Percentiles rank a stretch among this genome's conserved stretches.
Evolutionary conservation across 2,797 vertebrate species (phyloP).

Genomic region (Alauda arvensis): DNA sequence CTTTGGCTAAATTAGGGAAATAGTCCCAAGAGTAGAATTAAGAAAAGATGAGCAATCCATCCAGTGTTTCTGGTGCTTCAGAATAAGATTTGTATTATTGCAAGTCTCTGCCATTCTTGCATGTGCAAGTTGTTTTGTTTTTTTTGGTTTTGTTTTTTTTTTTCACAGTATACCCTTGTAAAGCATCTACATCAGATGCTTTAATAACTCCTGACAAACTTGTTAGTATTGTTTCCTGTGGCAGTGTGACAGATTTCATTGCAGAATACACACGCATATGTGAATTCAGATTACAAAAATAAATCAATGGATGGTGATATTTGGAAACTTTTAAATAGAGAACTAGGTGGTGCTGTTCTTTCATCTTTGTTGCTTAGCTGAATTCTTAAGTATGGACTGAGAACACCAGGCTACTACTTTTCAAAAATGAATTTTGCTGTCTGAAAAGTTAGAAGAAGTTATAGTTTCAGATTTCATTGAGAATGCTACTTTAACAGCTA

Average conservation of each 20-base stretch:
- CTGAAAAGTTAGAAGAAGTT: not conserved
- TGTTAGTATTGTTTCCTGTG: not conserved
- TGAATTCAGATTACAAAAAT: constrained; percentile 33
- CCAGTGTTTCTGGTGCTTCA: not conserved
- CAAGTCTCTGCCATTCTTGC: not conserved
- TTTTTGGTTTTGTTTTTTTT: not conserved
- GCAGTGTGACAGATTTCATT: not conserved
- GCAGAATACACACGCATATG: not conserved
- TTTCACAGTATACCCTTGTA: not conserved
- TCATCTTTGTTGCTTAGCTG: constrained; percentile 67
- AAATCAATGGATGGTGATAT: constrained; percentile 38
- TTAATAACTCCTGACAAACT: constrained; percentile 11
- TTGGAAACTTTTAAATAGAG: constrained; percentile 64
- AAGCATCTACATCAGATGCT: not conserved
- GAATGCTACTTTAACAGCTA: not conserved
- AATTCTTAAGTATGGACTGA: constrained; percentile 43
- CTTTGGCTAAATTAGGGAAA: not conserved
- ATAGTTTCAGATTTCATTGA: not conserved
- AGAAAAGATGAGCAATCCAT: not conserved
- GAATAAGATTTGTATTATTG: not conserved
- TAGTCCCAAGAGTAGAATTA: not conserved
- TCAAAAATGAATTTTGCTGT: not conserved
- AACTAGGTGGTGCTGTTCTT: constrained; percentile 79
- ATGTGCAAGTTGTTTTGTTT: not conserved
- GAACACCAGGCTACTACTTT: constrained; percentile 20